phyloP scores from a whole-genome alignment of 1,140 invertebrate genomes.

The Ips typographus region DNA sequence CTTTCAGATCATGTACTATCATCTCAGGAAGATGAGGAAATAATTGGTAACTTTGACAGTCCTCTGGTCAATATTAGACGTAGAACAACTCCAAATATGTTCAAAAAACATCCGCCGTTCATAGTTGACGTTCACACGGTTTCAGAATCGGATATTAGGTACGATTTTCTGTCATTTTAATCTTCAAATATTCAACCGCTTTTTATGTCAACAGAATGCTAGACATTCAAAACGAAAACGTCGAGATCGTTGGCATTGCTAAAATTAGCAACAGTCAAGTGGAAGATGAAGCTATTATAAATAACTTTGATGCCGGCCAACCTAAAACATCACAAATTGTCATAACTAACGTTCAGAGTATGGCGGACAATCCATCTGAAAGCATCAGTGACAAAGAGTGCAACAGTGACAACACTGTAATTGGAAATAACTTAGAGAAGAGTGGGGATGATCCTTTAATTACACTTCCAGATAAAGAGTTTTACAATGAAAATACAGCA shows the following conservation, averaged over 20 bases:
- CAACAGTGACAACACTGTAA: no score
- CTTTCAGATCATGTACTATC: constrained; percentile 27
- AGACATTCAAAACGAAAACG: constrained; percentile 7
- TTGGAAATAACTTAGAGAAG: no score
- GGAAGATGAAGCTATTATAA: constrained; percentile 9
- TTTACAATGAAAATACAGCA: no score
- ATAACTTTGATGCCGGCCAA: constrained; percentile 3
- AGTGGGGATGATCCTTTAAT: no score
- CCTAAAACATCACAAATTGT: constrained; percentile 18
- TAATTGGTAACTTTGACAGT: constrained; percentile 40
- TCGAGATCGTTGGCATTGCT: constrained; percentile 31
- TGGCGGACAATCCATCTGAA: constrained; percentile 13
- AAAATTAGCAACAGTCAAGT: constrained; percentile 16
- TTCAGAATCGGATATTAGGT: constrained; percentile 15
- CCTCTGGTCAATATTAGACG: constrained; percentile 36
- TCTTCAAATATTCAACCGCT: constrained; percentile 9
- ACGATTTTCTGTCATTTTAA: constrained; percentile 10
- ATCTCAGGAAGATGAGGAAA: constrained; percentile 35
- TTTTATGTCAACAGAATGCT: constrained; percentile 2
- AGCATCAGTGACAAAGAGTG: constrained; percentile 8
- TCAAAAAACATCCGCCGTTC: constrained; percentile 32
- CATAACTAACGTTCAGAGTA: constrained; percentile 33
- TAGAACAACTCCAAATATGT: constrained; percentile 17
- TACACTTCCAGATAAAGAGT: no score
- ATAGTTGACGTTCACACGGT: constrained; percentile 38